Conservation (phyloP, 2,113 vertebrate species). For the Apodemus speciosus region DNA sequence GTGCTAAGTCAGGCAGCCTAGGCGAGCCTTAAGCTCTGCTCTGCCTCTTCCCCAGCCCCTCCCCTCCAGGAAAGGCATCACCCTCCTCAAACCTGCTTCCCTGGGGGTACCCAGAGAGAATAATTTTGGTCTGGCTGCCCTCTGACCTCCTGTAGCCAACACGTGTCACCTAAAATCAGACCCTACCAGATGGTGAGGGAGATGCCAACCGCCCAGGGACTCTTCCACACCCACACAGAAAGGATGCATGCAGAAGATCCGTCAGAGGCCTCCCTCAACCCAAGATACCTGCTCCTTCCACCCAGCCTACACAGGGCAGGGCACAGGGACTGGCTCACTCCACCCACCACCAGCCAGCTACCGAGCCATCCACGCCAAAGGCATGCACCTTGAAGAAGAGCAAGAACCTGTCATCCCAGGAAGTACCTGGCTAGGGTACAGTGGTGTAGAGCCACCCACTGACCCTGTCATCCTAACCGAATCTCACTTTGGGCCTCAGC, state of each 20-base stretch:
- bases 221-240: background rate
- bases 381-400: background rate
- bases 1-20: background rate
- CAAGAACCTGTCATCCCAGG: accelerated
- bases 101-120: too few species aligned
- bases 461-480: background rate
- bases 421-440: background rate
- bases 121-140: background rate
- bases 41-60: background rate
- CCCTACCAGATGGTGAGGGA: background rate
- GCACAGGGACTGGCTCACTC: accelerated
- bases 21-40: background rate
- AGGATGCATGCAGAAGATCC: background rate
- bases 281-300: background rate
- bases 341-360: background rate
- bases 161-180: background rate
- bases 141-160: background rate
- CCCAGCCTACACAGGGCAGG: accelerated
- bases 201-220: background rate
- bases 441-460: background rate
- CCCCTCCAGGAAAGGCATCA: too few species aligned
- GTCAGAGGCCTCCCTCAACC: background rate
- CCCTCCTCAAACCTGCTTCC: background rate
- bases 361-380: background rate
- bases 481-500: background rate